Percentiles rank a stretch among this genome's conserved stretches.
Conservation (phyloP, 2,113 vertebrate species). For the Lophura nycthemera region DNA sequence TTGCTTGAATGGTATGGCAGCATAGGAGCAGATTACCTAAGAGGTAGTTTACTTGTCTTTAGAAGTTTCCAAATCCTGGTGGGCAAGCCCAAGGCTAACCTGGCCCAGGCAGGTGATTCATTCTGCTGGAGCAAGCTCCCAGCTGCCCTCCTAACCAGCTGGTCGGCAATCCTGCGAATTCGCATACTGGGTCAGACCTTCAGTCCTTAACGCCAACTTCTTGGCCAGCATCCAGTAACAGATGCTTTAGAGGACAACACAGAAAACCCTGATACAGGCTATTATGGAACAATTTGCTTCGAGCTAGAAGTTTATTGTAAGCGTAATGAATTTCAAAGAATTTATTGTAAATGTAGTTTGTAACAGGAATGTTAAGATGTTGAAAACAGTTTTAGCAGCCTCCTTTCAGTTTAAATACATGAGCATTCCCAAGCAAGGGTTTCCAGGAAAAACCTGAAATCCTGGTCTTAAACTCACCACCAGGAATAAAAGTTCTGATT, state of each 20-base stretch:
- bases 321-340: slow-evolving; percentile 19
- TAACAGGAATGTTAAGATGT: not conserved
- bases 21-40: not conserved
- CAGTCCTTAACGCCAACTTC: not conserved
- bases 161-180: not conserved
- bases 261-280: not conserved
- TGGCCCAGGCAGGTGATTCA: not conserved
- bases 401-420: slow-evolving; percentile 42
- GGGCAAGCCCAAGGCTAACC: not conserved
- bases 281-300: not conserved
- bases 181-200: not conserved
- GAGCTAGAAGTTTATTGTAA: not conserved
- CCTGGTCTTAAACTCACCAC: slow-evolving; percentile 13
- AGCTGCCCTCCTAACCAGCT: not conserved
- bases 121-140: not conserved
- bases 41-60: not conserved
- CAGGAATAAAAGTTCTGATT: slow-evolving; percentile 31
- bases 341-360: not conserved
- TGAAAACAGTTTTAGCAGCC: not conserved
- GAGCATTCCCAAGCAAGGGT: not conserved
- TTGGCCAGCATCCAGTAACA: not conserved
- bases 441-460: slow-evolving; percentile 50
- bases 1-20: not conserved
- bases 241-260: not conserved
- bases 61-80: not conserved